A percentile compares a stretch with the other conserved stretches of the same genome.
These are phyloP conservation scores for Agrilus biguttatus DNA, from an alignment of 2,888 invertebrate genomes.

Conservation along the genomic window DNA sequence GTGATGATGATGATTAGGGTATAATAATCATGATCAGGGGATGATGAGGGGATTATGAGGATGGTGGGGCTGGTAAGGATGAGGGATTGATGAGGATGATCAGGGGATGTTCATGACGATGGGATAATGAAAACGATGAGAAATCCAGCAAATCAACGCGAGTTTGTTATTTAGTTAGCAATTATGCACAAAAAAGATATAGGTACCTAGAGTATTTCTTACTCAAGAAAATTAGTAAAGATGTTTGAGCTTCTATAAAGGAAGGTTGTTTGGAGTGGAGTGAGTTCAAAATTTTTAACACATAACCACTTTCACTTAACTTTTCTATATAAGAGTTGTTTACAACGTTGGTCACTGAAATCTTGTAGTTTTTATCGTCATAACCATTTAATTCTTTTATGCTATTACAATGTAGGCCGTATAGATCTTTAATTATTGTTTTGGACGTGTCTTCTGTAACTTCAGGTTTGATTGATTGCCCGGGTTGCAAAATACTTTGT, in stretches of 20 bases:
- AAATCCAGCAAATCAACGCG: no score
- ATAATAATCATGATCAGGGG: no score
- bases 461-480: constrained; percentile 40
- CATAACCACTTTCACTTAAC: constrained; percentile 48
- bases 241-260: constrained; percentile 61
- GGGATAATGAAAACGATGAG: no score
- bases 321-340: constrained; percentile 38
- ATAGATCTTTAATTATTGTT: constrained; percentile 40
- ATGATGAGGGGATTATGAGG: no score
- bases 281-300: constrained; percentile 72
- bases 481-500: constrained; percentile 27
- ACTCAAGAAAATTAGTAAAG: constrained; percentile 57
- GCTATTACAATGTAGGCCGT: constrained; percentile 43
- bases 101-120: no score
- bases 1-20: no score
- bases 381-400: constrained; percentile 56
- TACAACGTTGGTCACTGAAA: constrained; percentile 42
- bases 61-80: no score
- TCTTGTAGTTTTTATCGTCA: constrained; percentile 64
- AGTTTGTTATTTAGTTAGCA: no score
- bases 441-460: constrained; percentile 38
- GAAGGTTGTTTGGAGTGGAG: constrained; percentile 56
- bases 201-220: constrained; percentile 20
- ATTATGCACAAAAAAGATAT: no score
- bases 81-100: no score